A percentile compares a stretch with the other conserved stretches of the same genome.
These are phyloP conservation scores for Euplagia quadripunctaria DNA, from an alignment of 2,888 invertebrate genomes.

Conservation along the genomic window DNA sequence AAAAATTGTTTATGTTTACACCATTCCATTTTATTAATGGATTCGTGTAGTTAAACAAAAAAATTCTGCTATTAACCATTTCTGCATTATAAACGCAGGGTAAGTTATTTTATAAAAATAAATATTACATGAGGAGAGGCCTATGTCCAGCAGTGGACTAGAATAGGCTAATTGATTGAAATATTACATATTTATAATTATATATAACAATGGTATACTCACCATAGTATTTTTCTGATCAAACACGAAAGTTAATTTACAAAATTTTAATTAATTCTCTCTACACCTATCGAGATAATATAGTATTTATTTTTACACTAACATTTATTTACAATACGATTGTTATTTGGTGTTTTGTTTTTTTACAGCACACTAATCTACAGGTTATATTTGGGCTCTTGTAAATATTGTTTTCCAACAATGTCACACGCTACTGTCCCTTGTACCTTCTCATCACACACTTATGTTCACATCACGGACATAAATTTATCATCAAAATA, in stretches of 20 bases:
- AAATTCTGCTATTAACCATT: not conserved
- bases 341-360: slow-evolving; percentile 49
- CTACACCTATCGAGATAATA: slow-evolving; percentile 26
- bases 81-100: not conserved
- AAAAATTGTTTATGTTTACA: not conserved
- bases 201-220: slow-evolving; percentile 26
- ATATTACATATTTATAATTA: too few species aligned
- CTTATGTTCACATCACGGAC: slow-evolving; percentile 42
- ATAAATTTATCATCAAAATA: slow-evolving; percentile 45
- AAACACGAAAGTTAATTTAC: slow-evolving; percentile 3
- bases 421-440: slow-evolving; percentile 36
- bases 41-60: not conserved
- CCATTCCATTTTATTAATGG: too few species aligned
- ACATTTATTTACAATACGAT: slow-evolving; percentile 46
- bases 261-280: slow-evolving; percentile 11
- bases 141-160: too few species aligned
- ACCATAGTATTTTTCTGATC: slow-evolving; percentile 44
- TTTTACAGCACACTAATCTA: slow-evolving; percentile 43
- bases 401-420: slow-evolving; percentile 39
- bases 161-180: too few species aligned
- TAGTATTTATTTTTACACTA: slow-evolving; percentile 34
- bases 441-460: slow-evolving; percentile 32
- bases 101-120: not conserved
- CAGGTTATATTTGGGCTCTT: slow-evolving; percentile 37
- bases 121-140: too few species aligned